Conservation (phyloP, 64 coral and sea anemone genomes). For the Stylophora pistillata region DNA sequence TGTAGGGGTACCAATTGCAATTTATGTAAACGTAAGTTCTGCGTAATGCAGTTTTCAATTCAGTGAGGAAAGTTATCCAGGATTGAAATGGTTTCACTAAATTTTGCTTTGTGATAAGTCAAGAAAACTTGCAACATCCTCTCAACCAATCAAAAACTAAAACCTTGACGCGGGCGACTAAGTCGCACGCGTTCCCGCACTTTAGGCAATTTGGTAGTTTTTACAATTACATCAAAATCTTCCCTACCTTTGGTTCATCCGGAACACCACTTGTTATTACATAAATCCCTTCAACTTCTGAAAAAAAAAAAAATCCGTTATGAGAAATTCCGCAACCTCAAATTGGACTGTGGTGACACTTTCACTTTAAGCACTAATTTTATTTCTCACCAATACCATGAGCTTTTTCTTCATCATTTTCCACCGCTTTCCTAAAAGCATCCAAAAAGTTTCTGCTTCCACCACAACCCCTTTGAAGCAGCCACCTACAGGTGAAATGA, state of each 20-base stretch:
- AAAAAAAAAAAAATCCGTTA: background rate
- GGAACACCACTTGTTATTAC: slow-evolving; percentile 87
- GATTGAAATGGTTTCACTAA: too few species aligned
- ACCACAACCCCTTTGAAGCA: slow-evolving; percentile 75
- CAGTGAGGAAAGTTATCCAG: too few species aligned
- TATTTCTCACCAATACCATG: slow-evolving; percentile 71
- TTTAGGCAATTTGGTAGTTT: too few species aligned
- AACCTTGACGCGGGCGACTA: too few species aligned
- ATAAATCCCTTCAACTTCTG: slow-evolving; percentile 98
- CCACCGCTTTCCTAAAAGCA: slow-evolving; percentile 87
- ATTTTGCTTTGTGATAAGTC: too few species aligned
- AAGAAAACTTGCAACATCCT: too few species aligned
- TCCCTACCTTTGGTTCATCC: slow-evolving; percentile 84
- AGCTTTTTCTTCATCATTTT: slow-evolving; percentile 89
- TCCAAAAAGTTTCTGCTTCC: slow-evolving; percentile 94
- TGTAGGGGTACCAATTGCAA: too few species aligned
- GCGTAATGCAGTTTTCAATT: too few species aligned
- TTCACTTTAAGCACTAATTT: background rate
- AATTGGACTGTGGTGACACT: background rate
- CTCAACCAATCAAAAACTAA: too few species aligned
- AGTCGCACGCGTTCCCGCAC: too few species aligned
- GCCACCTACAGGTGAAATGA: slow-evolving; percentile 55
- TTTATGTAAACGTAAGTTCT: too few species aligned
- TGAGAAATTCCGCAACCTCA: background rate
- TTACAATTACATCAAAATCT: background rate